These are phyloP conservation scores for Ormia ochracea DNA, from an alignment of 2,888 invertebrate species.

Conservation along the genomic window DNA sequence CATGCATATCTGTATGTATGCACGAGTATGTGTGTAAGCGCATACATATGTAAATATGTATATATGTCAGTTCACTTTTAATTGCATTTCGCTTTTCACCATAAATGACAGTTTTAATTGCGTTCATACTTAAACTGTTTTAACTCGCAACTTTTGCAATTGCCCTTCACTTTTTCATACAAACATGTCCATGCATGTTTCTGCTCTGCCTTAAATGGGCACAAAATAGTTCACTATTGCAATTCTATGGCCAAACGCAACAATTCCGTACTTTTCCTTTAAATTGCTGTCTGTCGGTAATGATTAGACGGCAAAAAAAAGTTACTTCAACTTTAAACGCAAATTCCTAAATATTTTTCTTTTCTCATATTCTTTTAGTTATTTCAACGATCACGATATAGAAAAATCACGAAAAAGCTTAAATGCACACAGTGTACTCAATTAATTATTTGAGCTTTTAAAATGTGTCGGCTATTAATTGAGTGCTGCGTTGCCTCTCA, in stretches of 20 bases:
- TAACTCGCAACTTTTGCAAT: neutral
- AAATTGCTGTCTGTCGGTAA: neutral
- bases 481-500: neutral
- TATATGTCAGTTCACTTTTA: neutral
- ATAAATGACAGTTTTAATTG: neutral
- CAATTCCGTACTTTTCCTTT: neutral
- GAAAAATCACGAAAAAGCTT: neutral
- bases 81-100: neutral
- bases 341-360: neutral
- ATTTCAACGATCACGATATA: neutral
- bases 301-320: neutral
- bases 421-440: neutral
- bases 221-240: neutral
- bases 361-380: neutral
- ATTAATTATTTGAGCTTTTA: neutral
- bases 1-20: no score
- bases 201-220: conserved; percentile 3
- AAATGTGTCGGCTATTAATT: neutral
- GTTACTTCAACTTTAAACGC: neutral
- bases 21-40: no score
- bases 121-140: neutral
- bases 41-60: neutral
- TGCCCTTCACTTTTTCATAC: conserved; percentile 1
- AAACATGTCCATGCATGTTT: no score
- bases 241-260: neutral